Evolutionary conservation across 2,888 invertebrate species (phyloP).

Genomic region (Antheraea assamensis): DNA sequence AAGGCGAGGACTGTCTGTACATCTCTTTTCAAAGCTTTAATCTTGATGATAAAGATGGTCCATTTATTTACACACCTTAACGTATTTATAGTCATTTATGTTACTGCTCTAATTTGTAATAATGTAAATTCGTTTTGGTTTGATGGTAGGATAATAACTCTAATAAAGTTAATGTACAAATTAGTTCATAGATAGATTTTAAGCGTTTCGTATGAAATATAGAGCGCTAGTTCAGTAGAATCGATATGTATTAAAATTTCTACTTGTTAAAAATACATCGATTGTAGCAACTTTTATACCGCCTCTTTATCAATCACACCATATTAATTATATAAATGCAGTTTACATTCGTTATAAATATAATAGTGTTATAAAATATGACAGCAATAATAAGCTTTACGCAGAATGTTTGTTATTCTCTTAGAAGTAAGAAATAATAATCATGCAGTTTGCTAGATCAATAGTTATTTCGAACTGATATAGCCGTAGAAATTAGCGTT

Average conservation of each 20-base stretch:
- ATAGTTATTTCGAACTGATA: neutral
- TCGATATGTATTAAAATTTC: neutral
- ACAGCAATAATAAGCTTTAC: constrained; percentile 6
- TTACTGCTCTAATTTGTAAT: neutral
- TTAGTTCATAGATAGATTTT: constrained; percentile 1
- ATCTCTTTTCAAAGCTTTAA: neutral
- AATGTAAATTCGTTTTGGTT: neutral
- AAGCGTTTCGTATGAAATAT: constrained; percentile 4
- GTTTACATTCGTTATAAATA: constrained; percentile 5
- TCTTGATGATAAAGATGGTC: neutral
- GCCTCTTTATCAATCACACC: neutral
- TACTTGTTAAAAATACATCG: constrained; percentile 10
- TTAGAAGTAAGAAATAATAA: constrained; percentile 2
- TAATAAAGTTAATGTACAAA: constrained; percentile 7
- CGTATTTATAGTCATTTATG: neutral
- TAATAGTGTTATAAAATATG: neutral
- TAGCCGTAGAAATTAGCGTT: neutral
- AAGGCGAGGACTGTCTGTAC: too few relatives aligned
- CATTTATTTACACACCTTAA: neutral
- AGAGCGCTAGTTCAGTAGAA: neutral
- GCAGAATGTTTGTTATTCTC: neutral
- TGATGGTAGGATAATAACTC: neutral
- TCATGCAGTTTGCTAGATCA: constrained; percentile 2
- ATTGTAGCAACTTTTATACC: constrained; percentile 5
- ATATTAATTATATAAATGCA: constrained; percentile 10